Evolutionary conservation across 1,140 invertebrate genomes (phyloP), one percentile per base, ranked within the genome.

Genomic region (Drosophila mayri): DNA sequence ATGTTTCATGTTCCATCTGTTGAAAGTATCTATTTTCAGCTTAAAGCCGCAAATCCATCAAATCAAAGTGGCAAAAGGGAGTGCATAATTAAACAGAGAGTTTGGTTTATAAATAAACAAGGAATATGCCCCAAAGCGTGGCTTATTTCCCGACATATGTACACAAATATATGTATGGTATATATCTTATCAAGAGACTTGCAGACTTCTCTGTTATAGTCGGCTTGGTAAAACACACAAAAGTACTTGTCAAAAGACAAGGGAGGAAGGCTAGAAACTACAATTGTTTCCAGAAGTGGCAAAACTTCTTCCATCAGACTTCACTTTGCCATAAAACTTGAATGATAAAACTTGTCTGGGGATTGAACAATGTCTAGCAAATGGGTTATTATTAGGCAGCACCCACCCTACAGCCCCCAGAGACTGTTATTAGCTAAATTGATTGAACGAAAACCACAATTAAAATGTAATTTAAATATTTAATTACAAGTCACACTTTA

Each of bases 251-350:
- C 52, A 55, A 55, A 55, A 55, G 52, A 22, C 52, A 22, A 38
- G 50, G 30, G 30, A 28, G 18, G 8, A 5, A 10, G 35, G 14
- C 0, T 4, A 14, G 52, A 38, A 55, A 37, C 16, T 55, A 25
- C 52, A 55, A 55, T 55, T 55, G 52, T 55, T 55, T 38, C 52
- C 52, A 22, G 20, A 54, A 54, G 32, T 54, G 18, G 35, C 52
- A 38, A 55, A 55, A 55, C 35, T 55, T 55, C 52, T 55, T 55
- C 32, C 52, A 55, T 55, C 52, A 55, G 52, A 55, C 52, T 55
- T 55, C 52, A 55, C 52, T 38, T 55, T 55, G 52, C 52, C 35
- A 55, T 55, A 55, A 55, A 55, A 55, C 52, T 55, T 55, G 52
- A 55, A 55, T 55, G 52, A 55, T 55, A 55, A 55, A 55, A 55